Base-by-base conservation (phyloP, 1,140 invertebrate genomes). In the Mercenaria mercenaria region DNA sequence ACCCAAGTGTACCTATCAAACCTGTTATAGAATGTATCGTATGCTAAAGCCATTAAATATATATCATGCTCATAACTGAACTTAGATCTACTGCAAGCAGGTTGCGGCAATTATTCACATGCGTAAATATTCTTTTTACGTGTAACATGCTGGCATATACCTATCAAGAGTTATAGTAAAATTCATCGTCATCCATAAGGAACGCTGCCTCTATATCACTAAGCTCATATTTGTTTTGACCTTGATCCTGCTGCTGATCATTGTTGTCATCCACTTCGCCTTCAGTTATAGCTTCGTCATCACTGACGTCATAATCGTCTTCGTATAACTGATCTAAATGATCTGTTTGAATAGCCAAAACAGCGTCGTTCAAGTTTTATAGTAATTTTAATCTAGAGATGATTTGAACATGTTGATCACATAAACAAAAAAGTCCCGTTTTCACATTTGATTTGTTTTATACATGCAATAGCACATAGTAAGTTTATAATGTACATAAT, bases 101-200 rank as follows among this genome's bases (percentile, higher is more conserved):
- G n/a, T n/a, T n/a, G n/a, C n/a, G n/a, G n/a, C n/a, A n/a, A n/a
- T n/a, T n/a, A n/a, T n/a, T n/a, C n/a, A n/a, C n/a, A n/a, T n/a
- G n/a, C n/a, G n/a, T n/a, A n/a, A n/a, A 47, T 47, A 47, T 47
- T 15, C 15, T 8, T 47, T 47, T 15, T 15, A 15, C 43, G 15
- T 47, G 43, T 15, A 47, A 47, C 43, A 47, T 47, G 43, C 29
- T 4, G 0, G 41, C 41, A 32, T 32, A 80, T 56, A 56, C 47
- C 56, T 80, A 64, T 82, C 59, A 61, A 23, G 39, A 59, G 20
- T 67, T 26, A 23, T 43, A 37, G 50, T 85, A 85, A 85, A 85
- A 85, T 10, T 74, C 64, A 52, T 85, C 83, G 23, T 85, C 83
- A 15, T 67, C 50, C 67, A 85, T 50, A 13, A 52, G 29, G 11